These are phyloP conservation scores for Syrista parreyssii DNA, from an alignment of 2,888 invertebrate species.

Conservation along the genomic window DNA sequence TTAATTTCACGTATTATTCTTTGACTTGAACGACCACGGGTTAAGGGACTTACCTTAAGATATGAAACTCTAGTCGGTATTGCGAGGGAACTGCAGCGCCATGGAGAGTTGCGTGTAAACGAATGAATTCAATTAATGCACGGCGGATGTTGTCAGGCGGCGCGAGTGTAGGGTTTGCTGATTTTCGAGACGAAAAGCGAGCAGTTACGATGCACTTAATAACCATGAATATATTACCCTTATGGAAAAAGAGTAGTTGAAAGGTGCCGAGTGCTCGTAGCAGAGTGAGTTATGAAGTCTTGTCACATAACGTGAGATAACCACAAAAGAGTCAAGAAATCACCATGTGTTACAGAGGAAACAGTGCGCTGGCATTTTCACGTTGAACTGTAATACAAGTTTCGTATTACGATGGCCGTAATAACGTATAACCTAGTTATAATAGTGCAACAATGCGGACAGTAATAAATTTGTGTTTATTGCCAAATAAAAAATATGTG, in stretches of 20 bases:
- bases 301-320: neutral
- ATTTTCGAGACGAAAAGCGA: constrained; percentile 25
- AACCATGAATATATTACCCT: neutral
- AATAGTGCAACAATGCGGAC: no score
- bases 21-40: neutral
- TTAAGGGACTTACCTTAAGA: neutral
- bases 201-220: neutral
- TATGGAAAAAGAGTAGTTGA: neutral
- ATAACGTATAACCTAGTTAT: no score
- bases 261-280: neutral
- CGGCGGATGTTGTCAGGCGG: constrained; percentile 43
- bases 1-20: neutral
- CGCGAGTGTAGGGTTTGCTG: constrained; percentile 34
- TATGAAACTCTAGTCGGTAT: neutral
- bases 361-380: no score
- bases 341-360: neutral
- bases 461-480: no score
- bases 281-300: neutral
- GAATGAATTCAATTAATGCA: constrained; percentile 45
- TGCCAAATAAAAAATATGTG: no score
- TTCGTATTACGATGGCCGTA: no score
- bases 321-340: neutral
- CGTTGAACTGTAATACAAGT: no score
- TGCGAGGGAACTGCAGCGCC: neutral
- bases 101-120: constrained; percentile 41